phyloP scores from a whole-genome alignment of 2,888 invertebrate genomes.

The Caenorhabditis auriculariae region DNA sequence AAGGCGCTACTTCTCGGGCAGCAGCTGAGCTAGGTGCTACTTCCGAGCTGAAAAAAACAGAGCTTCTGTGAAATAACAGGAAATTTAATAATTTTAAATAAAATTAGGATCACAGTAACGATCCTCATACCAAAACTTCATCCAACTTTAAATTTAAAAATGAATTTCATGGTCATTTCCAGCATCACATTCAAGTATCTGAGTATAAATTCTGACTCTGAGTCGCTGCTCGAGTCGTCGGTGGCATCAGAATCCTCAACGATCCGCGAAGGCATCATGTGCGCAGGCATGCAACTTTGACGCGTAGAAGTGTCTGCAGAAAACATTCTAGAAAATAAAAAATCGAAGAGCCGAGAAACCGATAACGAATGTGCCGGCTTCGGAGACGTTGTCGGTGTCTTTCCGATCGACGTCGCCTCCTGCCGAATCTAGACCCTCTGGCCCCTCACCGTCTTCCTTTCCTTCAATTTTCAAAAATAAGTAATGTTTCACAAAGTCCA shows the following conservation, averaged over 20 bases:
- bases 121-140: neutral
- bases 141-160: too few species aligned
- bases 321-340: neutral
- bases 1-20: neutral
- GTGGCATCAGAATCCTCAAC: conserved; percentile 36
- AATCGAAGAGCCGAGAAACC: conserved; percentile 9
- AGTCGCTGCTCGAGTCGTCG: conserved; percentile 31
- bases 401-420: conserved; percentile 15
- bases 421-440: neutral
- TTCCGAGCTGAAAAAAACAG: neutral
- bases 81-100: neutral
- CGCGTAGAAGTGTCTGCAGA: conserved; percentile 32
- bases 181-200: too few species aligned
- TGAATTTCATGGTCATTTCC: too few species aligned
- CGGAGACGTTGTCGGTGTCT: conserved; percentile 35
- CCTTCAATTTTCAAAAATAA: conserved; percentile 1
- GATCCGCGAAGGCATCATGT: conserved; percentile 13
- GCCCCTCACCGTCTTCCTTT: neutral
- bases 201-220: too few species aligned
- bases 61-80: neutral
- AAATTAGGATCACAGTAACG: neutral
- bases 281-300: conserved; percentile 8
- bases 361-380: conserved; percentile 46
- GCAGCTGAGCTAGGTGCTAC: neutral
- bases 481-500: neutral